Percentiles rank a stretch among this genome's conserved stretches.
phyloP scores from a whole-genome alignment of 2,113 vertebrate species.

The Actenoides hombroni region DNA sequence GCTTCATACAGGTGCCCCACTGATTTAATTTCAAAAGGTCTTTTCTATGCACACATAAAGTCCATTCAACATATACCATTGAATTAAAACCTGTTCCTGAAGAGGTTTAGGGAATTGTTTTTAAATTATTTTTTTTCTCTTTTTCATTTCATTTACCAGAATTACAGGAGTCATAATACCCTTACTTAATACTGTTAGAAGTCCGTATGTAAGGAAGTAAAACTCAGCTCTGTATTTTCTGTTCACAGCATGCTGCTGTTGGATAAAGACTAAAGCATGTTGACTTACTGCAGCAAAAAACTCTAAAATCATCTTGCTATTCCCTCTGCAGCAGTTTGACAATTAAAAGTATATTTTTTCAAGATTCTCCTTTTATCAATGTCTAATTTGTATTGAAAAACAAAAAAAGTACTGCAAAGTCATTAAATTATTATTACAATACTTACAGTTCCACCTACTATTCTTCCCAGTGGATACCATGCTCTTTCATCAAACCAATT shows the following conservation, averaged over 20 bases:
- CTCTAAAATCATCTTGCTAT: neutral
- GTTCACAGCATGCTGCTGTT: neutral
- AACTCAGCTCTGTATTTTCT: neutral
- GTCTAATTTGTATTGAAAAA: neutral
- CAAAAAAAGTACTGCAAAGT: neutral
- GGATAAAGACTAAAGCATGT: neutral
- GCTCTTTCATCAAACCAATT: constrained; percentile 99
- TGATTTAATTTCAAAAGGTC: neutral
- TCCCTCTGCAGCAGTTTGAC: neutral
- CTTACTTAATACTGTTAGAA: neutral
- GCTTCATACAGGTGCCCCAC: neutral
- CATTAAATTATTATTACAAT: constrained; percentile 1
- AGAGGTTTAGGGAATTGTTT: neutral
- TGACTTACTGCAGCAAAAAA: neutral
- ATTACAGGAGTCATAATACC: neutral
- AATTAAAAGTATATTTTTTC: neutral
- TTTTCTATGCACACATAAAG: neutral
- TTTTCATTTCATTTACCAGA: neutral
- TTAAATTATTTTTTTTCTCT: neutral
- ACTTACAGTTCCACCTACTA: constrained; percentile 98
- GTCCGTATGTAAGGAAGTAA: neutral
- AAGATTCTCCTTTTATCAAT: neutral
- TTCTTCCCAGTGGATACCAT: constrained; percentile 98
- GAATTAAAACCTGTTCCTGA: neutral
- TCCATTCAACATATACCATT: neutral